Conservation (phyloP, 2,888 invertebrate genomes). For the Branchipolynoe longqiensis region DNA sequence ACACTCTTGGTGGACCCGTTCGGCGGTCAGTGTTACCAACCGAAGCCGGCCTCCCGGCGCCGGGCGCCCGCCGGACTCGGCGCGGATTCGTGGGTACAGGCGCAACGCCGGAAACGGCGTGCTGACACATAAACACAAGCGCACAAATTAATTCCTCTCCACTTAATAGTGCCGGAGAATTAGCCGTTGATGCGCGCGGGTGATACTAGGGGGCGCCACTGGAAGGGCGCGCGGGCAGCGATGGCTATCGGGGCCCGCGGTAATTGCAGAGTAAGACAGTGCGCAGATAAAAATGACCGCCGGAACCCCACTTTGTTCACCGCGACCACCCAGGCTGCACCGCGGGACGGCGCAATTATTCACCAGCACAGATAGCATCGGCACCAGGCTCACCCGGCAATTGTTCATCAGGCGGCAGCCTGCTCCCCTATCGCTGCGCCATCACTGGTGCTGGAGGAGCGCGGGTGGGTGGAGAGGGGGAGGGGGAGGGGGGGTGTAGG, state of each 20-base stretch:
- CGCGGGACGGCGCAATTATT: slow-evolving; percentile 10
- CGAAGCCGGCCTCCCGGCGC: too few relatives aligned
- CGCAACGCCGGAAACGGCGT: not conserved
- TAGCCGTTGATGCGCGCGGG: slow-evolving; percentile 7
- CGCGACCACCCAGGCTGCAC: slow-evolving; percentile 38
- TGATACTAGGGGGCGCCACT: not conserved
- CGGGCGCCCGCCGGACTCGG: too few relatives aligned
- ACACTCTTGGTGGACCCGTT: too few relatives aligned
- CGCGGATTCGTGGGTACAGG: too few relatives aligned
- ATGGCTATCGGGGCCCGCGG: slow-evolving; percentile 20
- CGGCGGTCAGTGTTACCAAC: too few relatives aligned
- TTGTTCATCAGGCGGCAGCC: not conserved
- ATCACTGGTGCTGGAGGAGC: not conserved
- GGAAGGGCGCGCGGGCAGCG: not conserved
- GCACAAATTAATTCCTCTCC: slow-evolving; percentile 32
- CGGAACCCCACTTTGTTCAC: slow-evolving; percentile 44
- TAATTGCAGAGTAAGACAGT: slow-evolving; percentile 51
- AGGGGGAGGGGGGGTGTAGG: not conserved
- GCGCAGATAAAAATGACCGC: slow-evolving; percentile 54
- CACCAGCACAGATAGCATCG: slow-evolving; percentile 17
- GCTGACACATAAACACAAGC: slow-evolving; percentile 20
- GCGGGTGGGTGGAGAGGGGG: not conserved
- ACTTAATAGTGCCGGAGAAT: slow-evolving; percentile 47
- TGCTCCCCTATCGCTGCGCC: not conserved
- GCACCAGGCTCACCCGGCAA: not conserved